These are phyloP conservation scores for Mycetomoellerius zeteki DNA, from an alignment of 1,140 invertebrate genomes.

Conservation along the genomic window DNA sequence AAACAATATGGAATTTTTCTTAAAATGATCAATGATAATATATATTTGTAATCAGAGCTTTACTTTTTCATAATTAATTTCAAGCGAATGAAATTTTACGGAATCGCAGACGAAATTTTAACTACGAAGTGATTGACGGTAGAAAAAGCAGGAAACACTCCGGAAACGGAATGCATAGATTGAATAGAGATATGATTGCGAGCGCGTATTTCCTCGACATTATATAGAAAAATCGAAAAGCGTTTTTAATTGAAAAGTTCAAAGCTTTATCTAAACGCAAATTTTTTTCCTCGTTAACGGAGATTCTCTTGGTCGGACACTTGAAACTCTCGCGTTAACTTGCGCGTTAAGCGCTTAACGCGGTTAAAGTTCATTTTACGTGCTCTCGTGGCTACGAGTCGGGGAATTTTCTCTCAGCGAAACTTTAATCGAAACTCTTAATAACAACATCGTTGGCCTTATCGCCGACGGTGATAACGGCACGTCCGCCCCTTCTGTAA, in stretches of 20 bases:
- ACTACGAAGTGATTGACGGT: too few relatives aligned
- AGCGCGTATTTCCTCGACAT: not conserved
- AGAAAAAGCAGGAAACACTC: not conserved
- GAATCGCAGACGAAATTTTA: not conserved
- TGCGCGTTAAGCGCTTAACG: slow-evolving; percentile 28
- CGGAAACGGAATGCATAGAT: not conserved
- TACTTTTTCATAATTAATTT: not conserved
- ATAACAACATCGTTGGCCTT: slow-evolving; percentile 42
- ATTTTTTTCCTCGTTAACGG: not conserved
- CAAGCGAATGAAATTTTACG: not conserved
- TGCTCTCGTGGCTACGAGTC: not conserved
- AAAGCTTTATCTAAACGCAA: not conserved
- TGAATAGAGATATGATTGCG: not conserved
- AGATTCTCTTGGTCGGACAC: not conserved
- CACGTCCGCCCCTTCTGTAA: not conserved
- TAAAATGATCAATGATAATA: not conserved
- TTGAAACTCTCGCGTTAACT: slow-evolving; percentile 38
- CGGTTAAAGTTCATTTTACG: slow-evolving; percentile 48
- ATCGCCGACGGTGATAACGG: slow-evolving; percentile 12
- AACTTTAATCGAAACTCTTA: slow-evolving; percentile 58
- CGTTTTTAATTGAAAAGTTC: slow-evolving; percentile 8
- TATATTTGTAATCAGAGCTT: not conserved
- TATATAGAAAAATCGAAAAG: not conserved
- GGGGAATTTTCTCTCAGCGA: slow-evolving; percentile 28
- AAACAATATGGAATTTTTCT: not conserved